Evolutionary conservation across 2,113 vertebrate genomes (phyloP).

Genomic region (Cervus canadensis): DNA sequence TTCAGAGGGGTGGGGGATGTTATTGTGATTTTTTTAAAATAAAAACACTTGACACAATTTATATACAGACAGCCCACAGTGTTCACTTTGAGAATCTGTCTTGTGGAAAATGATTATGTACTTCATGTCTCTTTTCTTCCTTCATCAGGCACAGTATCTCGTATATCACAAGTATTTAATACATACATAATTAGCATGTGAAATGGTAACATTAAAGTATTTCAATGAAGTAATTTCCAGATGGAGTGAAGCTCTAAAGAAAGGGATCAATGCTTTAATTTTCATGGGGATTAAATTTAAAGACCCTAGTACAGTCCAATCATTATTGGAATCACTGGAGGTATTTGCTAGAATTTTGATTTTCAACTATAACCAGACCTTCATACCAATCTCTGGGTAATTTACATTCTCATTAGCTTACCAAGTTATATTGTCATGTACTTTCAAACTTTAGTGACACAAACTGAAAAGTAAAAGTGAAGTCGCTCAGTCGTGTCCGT

Average conservation of each 20-base stretch:
- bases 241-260: neutral
- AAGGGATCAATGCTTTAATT: neutral
- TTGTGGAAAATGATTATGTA: neutral
- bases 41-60: neutral
- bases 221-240: neutral
- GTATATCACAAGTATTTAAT: neutral
- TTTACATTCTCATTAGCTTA: neutral
- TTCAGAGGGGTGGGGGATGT: neutral
- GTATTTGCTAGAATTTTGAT: neutral
- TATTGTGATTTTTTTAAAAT: neutral
- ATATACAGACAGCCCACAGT: neutral
- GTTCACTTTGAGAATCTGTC: neutral
- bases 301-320: neutral
- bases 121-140: neutral
- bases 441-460: neutral
- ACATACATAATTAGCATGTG: neutral
- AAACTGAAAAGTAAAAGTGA: neutral
- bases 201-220: neutral
- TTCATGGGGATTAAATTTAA: neutral
- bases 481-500: neutral
- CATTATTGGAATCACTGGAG: neutral
- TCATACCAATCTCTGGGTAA: neutral
- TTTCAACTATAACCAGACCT: neutral
- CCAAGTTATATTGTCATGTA: neutral
- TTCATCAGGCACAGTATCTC: too few relatives aligned